Evolutionary conservation across 2,797 vertebrate species (phyloP), one percentile per base, ranked within the genome.

Genomic region (Phalanger gymnotis): DNA sequence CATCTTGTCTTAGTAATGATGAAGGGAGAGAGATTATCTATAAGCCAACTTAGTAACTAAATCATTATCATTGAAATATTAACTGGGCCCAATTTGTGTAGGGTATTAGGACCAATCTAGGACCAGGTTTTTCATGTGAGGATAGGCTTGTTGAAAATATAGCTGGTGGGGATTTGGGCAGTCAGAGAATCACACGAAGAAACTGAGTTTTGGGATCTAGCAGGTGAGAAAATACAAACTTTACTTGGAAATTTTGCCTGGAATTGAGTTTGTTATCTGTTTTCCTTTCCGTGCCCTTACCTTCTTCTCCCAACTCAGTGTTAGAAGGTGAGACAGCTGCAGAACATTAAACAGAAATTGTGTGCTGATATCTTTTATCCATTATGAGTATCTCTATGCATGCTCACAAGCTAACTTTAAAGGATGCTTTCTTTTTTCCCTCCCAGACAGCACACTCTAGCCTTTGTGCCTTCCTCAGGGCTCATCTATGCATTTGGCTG

Each of bases 401-500:
- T 57, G 51, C 51, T 90, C n/a, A 53, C 61, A 87, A 58, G 55
- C 90, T 58, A 4, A 73, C 94, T 93, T 93, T 40, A 61, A 51
- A 90, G 2, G 31, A 27, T 87, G 2, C 73, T 87, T 87, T 27
- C 25, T 51, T 96, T 87, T 0, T 92, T 93, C 93, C 25, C 90
- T 81, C 40, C 51, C 98, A 99, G 99, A 97, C 99, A 99, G 97
- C 99, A 99, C 98, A 99, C 99, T 31, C 98, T 99, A 98, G 99
- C 99, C 53, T 99, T 99, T 56, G 99, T 99, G 98, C 99, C 99
- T 98, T 99, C 99, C 98, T 99, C 99, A 92, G 99, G 99, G 97
- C 95, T 99, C 97, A 99, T 99, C 98, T 99, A 99, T 98, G 99
- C 99, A 56, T 99, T 99, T 97, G 99, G 99, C 95, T 99, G 99